phyloP scores from a whole-genome alignment of 2,113 vertebrate genomes.

The Nerophis ophidion region DNA sequence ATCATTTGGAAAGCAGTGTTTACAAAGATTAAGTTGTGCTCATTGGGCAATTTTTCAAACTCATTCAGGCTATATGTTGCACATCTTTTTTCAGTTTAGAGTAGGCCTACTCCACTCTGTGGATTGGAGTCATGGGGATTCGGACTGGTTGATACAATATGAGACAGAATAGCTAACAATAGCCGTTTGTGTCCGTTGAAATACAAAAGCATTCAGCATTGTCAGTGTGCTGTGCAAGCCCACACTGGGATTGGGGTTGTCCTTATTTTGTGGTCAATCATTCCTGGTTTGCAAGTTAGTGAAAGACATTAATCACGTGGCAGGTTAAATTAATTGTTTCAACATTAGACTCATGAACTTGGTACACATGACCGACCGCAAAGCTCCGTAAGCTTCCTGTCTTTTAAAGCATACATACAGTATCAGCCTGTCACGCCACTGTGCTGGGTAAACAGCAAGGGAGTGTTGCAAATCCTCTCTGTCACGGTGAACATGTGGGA shows the following conservation, averaged over 20 bases:
- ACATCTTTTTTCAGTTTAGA: too few relatives aligned
- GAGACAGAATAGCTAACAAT: background rate
- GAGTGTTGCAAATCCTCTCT: conserved; percentile 46
- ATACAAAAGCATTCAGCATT: conserved; percentile 6
- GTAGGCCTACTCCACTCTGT: too few relatives aligned
- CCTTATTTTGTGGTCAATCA: background rate
- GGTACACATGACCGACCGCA: background rate
- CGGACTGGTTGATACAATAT: background rate
- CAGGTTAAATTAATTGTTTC: too few relatives aligned
- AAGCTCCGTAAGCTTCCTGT: conserved; percentile 15
- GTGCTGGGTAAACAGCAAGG: conserved; percentile 50
- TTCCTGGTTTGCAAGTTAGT: background rate
- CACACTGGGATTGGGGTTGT: conserved; percentile 3
- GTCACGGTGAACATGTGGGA: conserved; percentile 41
- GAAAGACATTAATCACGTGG: too few relatives aligned
- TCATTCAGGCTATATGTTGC: background rate
- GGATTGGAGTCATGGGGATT: background rate
- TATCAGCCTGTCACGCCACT: background rate
- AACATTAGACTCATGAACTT: background rate
- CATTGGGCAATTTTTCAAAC: background rate
- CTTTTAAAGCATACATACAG: background rate
- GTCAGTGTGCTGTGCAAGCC: background rate
- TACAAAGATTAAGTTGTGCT: background rate
- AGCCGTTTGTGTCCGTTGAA: background rate
- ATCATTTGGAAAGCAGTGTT: background rate